phyloP scores from a whole-genome alignment of 2,888 invertebrate genomes.

The Drosophila meridionalis region DNA sequence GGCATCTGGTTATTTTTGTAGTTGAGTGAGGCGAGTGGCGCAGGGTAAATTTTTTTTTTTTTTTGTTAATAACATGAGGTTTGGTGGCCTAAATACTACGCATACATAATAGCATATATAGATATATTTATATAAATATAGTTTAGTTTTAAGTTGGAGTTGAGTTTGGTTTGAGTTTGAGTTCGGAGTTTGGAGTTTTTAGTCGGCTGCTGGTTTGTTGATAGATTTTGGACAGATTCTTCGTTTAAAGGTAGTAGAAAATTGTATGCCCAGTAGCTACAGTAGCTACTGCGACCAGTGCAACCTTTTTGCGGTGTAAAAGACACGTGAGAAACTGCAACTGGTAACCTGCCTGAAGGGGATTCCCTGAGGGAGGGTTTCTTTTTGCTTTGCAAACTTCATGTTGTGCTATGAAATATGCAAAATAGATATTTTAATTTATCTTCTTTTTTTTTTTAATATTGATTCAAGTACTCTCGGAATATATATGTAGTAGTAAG shows the following conservation, averaged over 20 bases:
- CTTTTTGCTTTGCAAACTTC: constrained; percentile 3
- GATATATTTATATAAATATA: constrained; percentile 23
- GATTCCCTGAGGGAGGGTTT: not conserved
- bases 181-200: not conserved
- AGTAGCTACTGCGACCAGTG: constrained; percentile 69
- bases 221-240: constrained; percentile 84
- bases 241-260: constrained; percentile 84
- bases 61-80: constrained; percentile 38
- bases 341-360: constrained; percentile 38
- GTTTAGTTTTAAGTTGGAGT: constrained; percentile 13
- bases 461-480: constrained; percentile 25
- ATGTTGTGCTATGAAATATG: constrained; percentile 43
- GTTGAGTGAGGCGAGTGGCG: constrained; percentile 68
- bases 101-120: constrained; percentile 60
- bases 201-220: constrained; percentile 33
- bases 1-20: constrained; percentile 61
- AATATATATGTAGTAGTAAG: constrained; percentile 18
- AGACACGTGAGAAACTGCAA: constrained; percentile 70
- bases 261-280: constrained; percentile 76
- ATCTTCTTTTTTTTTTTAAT: not conserved
- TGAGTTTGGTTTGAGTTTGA: constrained; percentile 20
- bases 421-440: constrained; percentile 36
- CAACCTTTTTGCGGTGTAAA: constrained; percentile 84
- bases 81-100: constrained; percentile 53
- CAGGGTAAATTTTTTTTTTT: constrained; percentile 34